Evolutionary conservation across 2,797 vertebrate genomes (phyloP).

Genomic region (Oophaga sylvatica): DNA sequence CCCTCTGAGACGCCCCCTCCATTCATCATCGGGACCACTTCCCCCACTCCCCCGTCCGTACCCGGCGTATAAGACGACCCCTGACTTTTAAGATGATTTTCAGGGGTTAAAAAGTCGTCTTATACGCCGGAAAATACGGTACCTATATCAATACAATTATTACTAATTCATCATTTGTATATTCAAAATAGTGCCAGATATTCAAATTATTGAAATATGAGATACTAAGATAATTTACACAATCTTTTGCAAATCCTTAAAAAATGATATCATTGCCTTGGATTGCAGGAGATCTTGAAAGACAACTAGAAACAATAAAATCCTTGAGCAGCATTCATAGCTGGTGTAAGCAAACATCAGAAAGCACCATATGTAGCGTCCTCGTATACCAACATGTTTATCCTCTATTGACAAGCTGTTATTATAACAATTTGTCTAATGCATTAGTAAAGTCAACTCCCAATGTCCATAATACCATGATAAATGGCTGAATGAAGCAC

Average conservation of each 20-base stretch:
- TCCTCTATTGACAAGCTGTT: slow-evolving; percentile 48
- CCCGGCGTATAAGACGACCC: no score
- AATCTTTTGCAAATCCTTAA: not conserved
- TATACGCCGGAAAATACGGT: no score
- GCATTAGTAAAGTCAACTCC: slow-evolving; percentile 28
- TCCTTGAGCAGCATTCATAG: not conserved
- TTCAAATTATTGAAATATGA: no score
- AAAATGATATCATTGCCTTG: not conserved
- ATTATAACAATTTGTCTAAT: slow-evolving; percentile 62
- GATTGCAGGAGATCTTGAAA: not conserved
- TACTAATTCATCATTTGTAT: no score
- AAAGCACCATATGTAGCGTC: slow-evolving; percentile 14
- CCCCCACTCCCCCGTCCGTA: no score
- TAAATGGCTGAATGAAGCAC: slow-evolving; percentile 69
- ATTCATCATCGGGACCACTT: no score
- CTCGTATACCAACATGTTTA: slow-evolving; percentile 26
- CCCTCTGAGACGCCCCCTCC: no score
- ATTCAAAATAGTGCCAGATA: no score
- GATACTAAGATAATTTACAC: not conserved
- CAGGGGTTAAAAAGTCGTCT: no score
- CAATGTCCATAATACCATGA: slow-evolving; percentile 60
- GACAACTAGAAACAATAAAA: slow-evolving; percentile 20
- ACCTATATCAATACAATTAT: no score
- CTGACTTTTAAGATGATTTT: no score
- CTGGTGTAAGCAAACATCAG: slow-evolving; percentile 3